Percentiles rank a stretch among this genome's conserved stretches.
Evolutionary conservation across 1,140 invertebrate species (phyloP).

Genomic region (Bursaphelenchus mucronatus): DNA sequence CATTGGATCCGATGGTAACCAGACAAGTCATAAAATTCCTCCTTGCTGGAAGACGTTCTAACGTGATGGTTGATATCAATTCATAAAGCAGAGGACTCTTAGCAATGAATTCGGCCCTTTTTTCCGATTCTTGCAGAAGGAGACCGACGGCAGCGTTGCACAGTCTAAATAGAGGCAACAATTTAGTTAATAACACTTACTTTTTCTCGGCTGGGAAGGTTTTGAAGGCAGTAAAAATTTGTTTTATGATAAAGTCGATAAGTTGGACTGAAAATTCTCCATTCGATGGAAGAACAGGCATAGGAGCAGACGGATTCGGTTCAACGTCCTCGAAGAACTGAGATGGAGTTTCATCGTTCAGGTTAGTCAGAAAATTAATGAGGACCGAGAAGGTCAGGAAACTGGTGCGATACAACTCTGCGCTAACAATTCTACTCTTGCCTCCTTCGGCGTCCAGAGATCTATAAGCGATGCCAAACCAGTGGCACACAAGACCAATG

Average conservation of each 20-base stretch:
- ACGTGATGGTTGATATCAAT: constrained; percentile 10
- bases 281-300: constrained; percentile 7
- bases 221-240: constrained; percentile 5
- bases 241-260: constrained; percentile 4
- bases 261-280: constrained; percentile 6
- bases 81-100: constrained; percentile 13
- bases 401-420: constrained; percentile 9
- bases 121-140: constrained; percentile 18
- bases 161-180: background rate
- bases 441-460: constrained; percentile 11
- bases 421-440: constrained; percentile 6
- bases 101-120: constrained; percentile 13
- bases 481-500: constrained; percentile 6
- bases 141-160: constrained; percentile 17
- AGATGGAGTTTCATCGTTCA: constrained; percentile 7
- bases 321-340: constrained; percentile 11
- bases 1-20: constrained; percentile 15
- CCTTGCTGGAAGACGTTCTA: constrained; percentile 7
- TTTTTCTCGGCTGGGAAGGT: constrained; percentile 9
- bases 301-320: background rate
- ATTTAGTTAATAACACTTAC: background rate
- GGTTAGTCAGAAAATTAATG: constrained; percentile 2
- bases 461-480: constrained; percentile 8
- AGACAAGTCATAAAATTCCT: constrained; percentile 16
- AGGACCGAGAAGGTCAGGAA: constrained; percentile 6